These are phyloP conservation scores for Galaxias olidus DNA, from an alignment of 2,797 vertebrate species.

Conservation along the genomic window DNA sequence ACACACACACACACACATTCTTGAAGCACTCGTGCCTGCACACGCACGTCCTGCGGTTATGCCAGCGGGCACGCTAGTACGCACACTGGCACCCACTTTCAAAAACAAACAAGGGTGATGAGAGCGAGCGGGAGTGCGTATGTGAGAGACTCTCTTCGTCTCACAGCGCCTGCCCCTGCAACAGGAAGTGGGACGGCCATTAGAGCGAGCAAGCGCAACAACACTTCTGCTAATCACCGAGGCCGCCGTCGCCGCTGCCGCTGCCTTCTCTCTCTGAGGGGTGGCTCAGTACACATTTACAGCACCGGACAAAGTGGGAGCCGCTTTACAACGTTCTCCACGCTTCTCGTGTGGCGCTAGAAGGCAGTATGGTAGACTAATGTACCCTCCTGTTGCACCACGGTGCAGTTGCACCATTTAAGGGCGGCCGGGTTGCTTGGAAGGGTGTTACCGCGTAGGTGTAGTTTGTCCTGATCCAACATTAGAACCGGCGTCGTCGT, in stretches of 20 bases:
- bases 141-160: slow-evolving; percentile 27
- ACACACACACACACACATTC: slow-evolving; percentile 5
- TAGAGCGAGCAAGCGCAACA: slow-evolving; percentile 62
- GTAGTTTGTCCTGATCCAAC: too few species aligned
- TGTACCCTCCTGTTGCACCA: too few species aligned
- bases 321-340: not conserved
- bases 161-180: slow-evolving; percentile 41
- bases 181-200: slow-evolving; percentile 66
- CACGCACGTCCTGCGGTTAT: not conserved
- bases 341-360: not conserved
- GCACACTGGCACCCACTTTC: not conserved
- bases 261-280: too few species aligned
- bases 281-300: too few species aligned
- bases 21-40: not conserved
- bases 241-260: too few species aligned
- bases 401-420: too few species aligned
- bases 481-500: too few species aligned
- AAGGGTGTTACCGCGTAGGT: too few species aligned
- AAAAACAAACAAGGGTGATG: slow-evolving; percentile 10
- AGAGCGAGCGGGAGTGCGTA: too few species aligned
- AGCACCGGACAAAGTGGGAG: too few species aligned
- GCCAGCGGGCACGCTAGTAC: not conserved
- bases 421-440: too few species aligned
- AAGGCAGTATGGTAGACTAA: too few species aligned
- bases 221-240: slow-evolving; percentile 32